Evolutionary conservation across 2,797 vertebrate species (phyloP).

Genomic region (Micromesistius poutassou): DNA sequence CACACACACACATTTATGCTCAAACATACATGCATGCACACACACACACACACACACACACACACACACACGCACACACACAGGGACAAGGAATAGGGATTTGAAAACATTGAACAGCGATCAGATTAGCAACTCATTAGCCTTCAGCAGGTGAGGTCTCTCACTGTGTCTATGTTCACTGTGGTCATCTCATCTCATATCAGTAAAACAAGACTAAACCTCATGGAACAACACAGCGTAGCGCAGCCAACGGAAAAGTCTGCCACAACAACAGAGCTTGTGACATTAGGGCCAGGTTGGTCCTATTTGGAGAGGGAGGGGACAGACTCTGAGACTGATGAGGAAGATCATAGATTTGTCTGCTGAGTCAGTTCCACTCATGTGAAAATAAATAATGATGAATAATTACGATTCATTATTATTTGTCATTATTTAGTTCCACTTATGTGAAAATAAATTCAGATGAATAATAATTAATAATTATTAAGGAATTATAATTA

Average conservation of each 20-base stretch:
- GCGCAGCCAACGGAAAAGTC: too few relatives aligned
- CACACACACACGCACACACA: constrained; percentile 8
- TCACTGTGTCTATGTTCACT: too few relatives aligned
- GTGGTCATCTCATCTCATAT: too few relatives aligned
- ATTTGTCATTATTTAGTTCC: too few relatives aligned
- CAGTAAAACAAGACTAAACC: too few relatives aligned
- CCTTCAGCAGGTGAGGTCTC: not conserved
- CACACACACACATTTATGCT: constrained; percentile 5
- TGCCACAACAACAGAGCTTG: too few relatives aligned
- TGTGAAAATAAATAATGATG: not conserved
- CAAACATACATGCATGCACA: constrained; percentile 3
- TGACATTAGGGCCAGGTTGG: too few relatives aligned
- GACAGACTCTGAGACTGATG: not conserved
- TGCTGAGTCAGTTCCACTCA: too few relatives aligned
- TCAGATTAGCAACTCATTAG: not conserved
- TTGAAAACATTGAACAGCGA: not conserved
- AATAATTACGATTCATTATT: not conserved
- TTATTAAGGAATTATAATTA: not conserved
- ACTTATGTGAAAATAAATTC: too few relatives aligned
- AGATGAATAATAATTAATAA: not conserved
- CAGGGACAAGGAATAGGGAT: not conserved
- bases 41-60: constrained; percentile 1
- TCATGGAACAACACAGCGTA: too few relatives aligned
- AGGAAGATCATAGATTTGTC: not conserved
- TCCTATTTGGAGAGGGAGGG: too few relatives aligned